Evolutionary conservation across 2,888 invertebrate species (phyloP).

Genomic region (Athalia cordata): DNA sequence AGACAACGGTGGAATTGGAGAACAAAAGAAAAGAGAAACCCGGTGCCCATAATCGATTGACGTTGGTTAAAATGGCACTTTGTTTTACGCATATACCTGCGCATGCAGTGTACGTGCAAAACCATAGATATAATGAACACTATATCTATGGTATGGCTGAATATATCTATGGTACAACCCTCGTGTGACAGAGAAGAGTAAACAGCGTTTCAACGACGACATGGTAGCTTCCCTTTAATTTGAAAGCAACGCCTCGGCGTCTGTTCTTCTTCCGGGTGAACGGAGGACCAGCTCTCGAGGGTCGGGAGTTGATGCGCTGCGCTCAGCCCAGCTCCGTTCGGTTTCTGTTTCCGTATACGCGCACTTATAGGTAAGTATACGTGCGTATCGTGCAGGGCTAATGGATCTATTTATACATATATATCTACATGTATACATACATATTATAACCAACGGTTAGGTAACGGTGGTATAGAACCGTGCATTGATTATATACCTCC

Average conservation of each 20-base stretch:
- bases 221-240: conserved; percentile 34
- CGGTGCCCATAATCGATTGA: too few species aligned
- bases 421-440: neutral
- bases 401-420: neutral
- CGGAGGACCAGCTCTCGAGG: conserved; percentile 1
- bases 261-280: conserved; percentile 35
- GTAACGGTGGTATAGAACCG: neutral
- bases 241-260: conserved; percentile 27
- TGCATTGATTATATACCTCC: conserved; percentile 26
- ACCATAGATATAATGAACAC: too few species aligned
- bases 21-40: neutral
- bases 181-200: neutral
- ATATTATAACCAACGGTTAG: neutral
- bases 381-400: neutral
- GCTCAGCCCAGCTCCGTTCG: neutral
- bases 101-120: too few species aligned
- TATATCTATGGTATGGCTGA: too few species aligned
- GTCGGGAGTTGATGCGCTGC: conserved; percentile 3
- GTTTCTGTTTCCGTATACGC: conserved; percentile 21
- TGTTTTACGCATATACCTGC: neutral
- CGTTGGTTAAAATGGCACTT: neutral
- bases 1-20: neutral
- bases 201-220: conserved; percentile 11
- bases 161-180: too few species aligned
- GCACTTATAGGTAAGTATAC: neutral